These are phyloP conservation scores for Schrankia costaestrigalis DNA, from an alignment of 2,888 invertebrate genomes.

Conservation along the genomic window DNA sequence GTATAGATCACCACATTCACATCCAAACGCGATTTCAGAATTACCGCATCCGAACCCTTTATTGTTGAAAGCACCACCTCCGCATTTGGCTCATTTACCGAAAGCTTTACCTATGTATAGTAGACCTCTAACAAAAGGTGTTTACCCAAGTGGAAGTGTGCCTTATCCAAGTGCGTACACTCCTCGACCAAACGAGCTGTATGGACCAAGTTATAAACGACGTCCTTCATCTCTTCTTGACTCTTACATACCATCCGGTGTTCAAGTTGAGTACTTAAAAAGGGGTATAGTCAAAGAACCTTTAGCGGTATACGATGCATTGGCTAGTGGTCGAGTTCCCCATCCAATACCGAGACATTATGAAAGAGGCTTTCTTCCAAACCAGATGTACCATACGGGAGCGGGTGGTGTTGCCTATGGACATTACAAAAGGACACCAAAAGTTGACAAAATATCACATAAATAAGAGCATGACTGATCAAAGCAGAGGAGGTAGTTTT, in stretches of 20 bases:
- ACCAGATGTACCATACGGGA: conserved; percentile 73
- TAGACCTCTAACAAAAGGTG: conserved; percentile 60
- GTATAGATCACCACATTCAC: conserved; percentile 41
- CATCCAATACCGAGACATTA: conserved; percentile 52
- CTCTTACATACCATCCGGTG: conserved; percentile 81
- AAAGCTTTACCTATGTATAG: conserved; percentile 62
- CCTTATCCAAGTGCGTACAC: conserved; percentile 41
- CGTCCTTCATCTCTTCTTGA: conserved; percentile 78
- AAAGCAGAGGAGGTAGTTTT: too few relatives aligned
- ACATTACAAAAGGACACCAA: conserved; percentile 68
- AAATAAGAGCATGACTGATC: conserved; percentile 33
- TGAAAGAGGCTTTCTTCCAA: conserved; percentile 73
- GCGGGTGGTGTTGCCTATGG: conserved; percentile 67
- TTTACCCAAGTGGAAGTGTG: conserved; percentile 49
- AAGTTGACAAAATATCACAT: conserved; percentile 45
- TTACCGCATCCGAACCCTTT: conserved; percentile 63
- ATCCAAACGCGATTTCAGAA: conserved; percentile 39
- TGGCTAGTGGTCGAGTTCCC: conserved; percentile 55
- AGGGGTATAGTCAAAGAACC: conserved; percentile 69
- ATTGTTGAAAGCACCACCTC: conserved; percentile 51
- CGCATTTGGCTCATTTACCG: conserved; percentile 64
- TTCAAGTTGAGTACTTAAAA: conserved; percentile 73
- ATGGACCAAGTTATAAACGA: conserved; percentile 45
- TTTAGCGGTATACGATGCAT: conserved; percentile 61
- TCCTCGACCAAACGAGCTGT: conserved; percentile 47